Conservation (phyloP, 2,888 invertebrate genomes). For the Lepidochitona cinerea region DNA sequence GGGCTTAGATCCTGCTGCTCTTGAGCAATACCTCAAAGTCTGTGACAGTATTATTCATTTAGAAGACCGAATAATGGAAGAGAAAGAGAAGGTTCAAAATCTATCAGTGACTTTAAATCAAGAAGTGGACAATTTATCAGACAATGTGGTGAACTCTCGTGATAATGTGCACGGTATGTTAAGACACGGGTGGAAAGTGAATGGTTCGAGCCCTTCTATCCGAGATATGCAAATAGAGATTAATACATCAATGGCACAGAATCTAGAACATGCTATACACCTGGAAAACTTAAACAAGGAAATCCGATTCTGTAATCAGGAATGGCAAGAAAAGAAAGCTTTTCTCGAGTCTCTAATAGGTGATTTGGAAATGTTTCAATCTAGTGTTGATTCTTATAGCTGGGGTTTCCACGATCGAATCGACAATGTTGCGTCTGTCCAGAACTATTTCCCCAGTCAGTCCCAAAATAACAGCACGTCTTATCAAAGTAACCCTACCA, state of each 20-base stretch:
- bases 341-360: background rate
- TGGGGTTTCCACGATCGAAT: no score
- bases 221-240: background rate
- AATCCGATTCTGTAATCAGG: background rate
- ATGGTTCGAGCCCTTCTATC: background rate
- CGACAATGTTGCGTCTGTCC: no score
- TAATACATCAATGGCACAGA: background rate
- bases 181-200: background rate
- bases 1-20: conserved; percentile 75
- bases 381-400: background rate
- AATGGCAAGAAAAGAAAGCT: conserved; percentile 5
- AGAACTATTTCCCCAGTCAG: no score
- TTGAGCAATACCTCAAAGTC: conserved; percentile 79
- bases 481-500: no score
- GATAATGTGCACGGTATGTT: background rate
- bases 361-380: background rate
- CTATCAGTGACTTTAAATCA: conserved; percentile 70
- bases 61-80: conserved; percentile 81
- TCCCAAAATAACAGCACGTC: no score
- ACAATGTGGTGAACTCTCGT: background rate
- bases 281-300: background rate
- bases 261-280: background rate
- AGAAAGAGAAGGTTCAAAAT: conserved; percentile 81
- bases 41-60: conserved; percentile 82
- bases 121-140: background rate